Base-by-base conservation (phyloP, 2,113 vertebrate species). In the Theristicus caerulescens region DNA sequence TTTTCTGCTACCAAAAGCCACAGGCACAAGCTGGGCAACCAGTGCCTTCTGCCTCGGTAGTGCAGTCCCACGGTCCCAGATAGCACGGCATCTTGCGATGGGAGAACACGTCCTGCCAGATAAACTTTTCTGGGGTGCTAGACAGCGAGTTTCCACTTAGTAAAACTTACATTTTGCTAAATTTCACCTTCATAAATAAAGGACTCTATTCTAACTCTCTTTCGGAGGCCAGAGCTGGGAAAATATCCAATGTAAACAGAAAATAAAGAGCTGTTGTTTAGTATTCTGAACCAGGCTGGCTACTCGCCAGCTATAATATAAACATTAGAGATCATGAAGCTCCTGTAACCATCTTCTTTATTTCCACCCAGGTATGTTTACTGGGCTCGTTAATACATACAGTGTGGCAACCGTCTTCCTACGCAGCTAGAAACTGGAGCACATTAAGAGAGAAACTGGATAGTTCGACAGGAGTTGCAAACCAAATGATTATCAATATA, bases 351-450 rank as follows among this genome's bases (percentile, higher is more conserved):
- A 76, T 66, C 44, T 36, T 61, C 77, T 91, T 90, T 73, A 58
- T 91, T 85, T 94, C 82, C 73, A 94, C 47, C 42, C 57, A 86
- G 51, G 57, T 78, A 91, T 57, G 77, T 91, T 94, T 91, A 52
- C 49, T 46, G 64, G 93, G 65, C 89, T 76, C 57, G 32, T 66
- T 64, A 83, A 79, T 27, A 78, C 40, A 32, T 2, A 93, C 17
- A 59, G 22, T 10, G 65, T 51, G 79, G 59, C 58, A 83, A 59
- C 20, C 11, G 7, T 4, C 67, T 57, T 87, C 82, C 81, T 47
- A 82, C 34, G 8, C 52, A 86, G 26, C 40, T 36, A 51, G 47
- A 51, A 84, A 51, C 2, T 61, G 65, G 21, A 83, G 57, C 42
- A 6, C 36, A 82, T 32, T 47, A 70, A 71, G 57, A 88, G 22